Conservation (phyloP, 2,797 vertebrate species). For the Parotocinclus haroldoi region DNA sequence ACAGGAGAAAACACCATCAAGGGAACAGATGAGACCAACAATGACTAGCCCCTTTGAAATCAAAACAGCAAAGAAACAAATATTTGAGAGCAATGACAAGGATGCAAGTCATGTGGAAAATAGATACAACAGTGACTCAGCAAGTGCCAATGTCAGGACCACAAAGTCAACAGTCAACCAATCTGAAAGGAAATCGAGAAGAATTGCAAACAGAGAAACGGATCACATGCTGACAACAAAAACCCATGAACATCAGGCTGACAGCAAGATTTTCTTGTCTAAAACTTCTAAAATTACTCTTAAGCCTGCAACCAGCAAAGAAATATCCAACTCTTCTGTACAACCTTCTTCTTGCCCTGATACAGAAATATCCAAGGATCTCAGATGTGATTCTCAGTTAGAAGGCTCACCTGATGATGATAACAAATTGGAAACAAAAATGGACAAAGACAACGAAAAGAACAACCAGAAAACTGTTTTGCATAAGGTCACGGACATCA, state of each 20-base stretch:
- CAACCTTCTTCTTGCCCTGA: slow-evolving; percentile 60
- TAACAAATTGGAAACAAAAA: slow-evolving; percentile 3
- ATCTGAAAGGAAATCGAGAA: slow-evolving; percentile 46
- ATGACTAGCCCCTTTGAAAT: slow-evolving; percentile 54
- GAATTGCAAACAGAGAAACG: slow-evolving; percentile 58
- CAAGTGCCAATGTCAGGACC: slow-evolving; percentile 55
- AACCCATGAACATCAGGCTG: slow-evolving; percentile 58
- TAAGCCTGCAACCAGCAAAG: slow-evolving; percentile 50
- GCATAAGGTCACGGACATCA: slow-evolving; percentile 84
- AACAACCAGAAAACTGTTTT: slow-evolving; percentile 65
- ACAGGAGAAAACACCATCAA: slow-evolving; percentile 40
- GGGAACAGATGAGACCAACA: slow-evolving; percentile 59
- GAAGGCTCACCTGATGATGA: slow-evolving; percentile 14
- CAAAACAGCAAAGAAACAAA: slow-evolving; percentile 44
- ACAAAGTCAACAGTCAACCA: slow-evolving; percentile 49
- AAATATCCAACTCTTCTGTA: slow-evolving; percentile 66
- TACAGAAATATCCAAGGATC: slow-evolving; percentile 47
- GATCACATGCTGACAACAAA: slow-evolving; percentile 55
- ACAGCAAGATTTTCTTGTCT: slow-evolving; percentile 58
- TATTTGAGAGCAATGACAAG: slow-evolving; percentile 32
- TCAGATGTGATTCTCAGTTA: slow-evolving; percentile 26
- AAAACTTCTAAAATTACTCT: slow-evolving; percentile 67
- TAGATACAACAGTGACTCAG: slow-evolving; percentile 58
- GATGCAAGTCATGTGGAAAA: slow-evolving; percentile 36
- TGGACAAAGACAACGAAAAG: slow-evolving; percentile 43